Conservation (phyloP, 2,113 vertebrate genomes). For the Sarotherodon lohbergeri region DNA sequence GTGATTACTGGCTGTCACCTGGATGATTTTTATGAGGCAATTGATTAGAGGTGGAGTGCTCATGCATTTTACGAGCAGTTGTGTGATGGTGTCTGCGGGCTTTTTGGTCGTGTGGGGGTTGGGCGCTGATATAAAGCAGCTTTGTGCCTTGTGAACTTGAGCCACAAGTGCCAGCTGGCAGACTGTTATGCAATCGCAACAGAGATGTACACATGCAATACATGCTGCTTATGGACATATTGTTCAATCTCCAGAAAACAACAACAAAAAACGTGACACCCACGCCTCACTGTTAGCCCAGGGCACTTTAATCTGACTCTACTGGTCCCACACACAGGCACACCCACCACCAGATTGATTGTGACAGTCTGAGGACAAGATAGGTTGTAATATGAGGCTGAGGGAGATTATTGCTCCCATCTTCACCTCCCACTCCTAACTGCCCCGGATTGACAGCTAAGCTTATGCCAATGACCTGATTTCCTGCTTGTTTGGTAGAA, state of each 20-base stretch:
- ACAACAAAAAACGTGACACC: not conserved
- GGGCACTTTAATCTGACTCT: not conserved
- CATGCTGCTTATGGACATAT: not conserved
- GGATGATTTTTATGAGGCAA: not conserved
- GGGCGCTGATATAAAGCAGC: constrained; percentile 60
- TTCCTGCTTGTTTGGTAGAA: constrained; percentile 25
- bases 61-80: not conserved
- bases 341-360: constrained; percentile 12
- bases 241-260: not conserved
- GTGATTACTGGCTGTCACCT: not conserved
- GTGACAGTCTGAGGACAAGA: not conserved
- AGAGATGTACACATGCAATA: constrained; percentile 22
- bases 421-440: constrained; percentile 40
- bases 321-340: not conserved
- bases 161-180: constrained; percentile 62
- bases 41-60: not conserved
- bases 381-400: constrained; percentile 13
- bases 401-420: constrained; percentile 47
- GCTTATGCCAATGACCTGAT: constrained; percentile 59
- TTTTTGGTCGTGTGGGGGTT: constrained; percentile 26
- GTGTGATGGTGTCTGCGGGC: not conserved
- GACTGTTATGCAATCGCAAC: constrained; percentile 48
- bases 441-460: constrained; percentile 17
- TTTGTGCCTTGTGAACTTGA: constrained; percentile 65
- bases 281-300: not conserved